Conservation (phyloP, 2,888 invertebrate genomes). For the Micoletzkya japonica region DNA sequence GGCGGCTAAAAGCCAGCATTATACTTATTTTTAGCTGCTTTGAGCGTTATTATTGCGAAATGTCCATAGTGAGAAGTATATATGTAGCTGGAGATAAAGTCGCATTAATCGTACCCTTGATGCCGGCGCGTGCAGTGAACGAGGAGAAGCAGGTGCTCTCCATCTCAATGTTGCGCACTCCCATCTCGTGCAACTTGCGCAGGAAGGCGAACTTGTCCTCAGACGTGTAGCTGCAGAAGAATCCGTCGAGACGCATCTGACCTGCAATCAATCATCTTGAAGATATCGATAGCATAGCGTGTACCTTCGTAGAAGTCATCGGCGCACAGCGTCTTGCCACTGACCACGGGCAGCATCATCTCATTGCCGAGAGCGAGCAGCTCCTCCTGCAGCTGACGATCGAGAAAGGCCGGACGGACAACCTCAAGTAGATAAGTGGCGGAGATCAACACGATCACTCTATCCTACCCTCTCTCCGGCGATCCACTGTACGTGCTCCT, state of each 20-base stretch:
- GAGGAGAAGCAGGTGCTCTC: slow-evolving; percentile 91
- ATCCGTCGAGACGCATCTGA: slow-evolving; percentile 91
- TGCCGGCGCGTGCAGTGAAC: slow-evolving; percentile 81
- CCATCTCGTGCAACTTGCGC: slow-evolving; percentile 72
- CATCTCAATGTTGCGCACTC: slow-evolving; percentile 89
- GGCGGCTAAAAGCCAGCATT: too few species aligned
- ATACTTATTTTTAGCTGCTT: too few species aligned
- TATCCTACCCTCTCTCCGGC: slow-evolving; percentile 64
- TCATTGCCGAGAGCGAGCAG: slow-evolving; percentile 73
- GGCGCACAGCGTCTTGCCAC: slow-evolving; percentile 92
- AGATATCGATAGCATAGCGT: background rate
- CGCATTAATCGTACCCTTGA: too few species aligned
- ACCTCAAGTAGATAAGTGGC: slow-evolving; percentile 45
- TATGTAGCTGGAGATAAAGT: too few species aligned
- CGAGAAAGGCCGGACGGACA: slow-evolving; percentile 75
- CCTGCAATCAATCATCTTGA: slow-evolving; percentile 68
- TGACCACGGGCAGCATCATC: slow-evolving; percentile 73
- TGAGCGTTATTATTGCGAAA: too few species aligned
- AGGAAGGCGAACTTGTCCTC: slow-evolving; percentile 86
- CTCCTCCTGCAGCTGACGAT: slow-evolving; percentile 80
- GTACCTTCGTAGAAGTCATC: slow-evolving; percentile 95
- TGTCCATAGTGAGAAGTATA: too few species aligned
- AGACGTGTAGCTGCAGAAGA: slow-evolving; percentile 90
- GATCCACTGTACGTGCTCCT: slow-evolving; percentile 69
- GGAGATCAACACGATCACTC: background rate